Evolutionary conservation across 2,888 invertebrate species (phyloP).

Genomic region (Petrolisthes cinctipes): DNA sequence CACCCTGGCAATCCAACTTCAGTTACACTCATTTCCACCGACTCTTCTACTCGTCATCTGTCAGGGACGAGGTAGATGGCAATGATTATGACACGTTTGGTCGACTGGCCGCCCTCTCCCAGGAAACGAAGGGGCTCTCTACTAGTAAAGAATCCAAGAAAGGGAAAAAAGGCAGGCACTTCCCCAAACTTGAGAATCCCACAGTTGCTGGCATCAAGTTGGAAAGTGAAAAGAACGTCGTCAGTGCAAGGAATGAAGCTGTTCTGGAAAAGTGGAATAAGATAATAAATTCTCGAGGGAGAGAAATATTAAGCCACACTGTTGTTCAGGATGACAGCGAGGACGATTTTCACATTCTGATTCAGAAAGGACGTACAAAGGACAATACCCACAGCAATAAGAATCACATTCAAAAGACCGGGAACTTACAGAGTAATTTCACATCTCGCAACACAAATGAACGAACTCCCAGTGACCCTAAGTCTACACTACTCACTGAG

Average conservation of each 20-base stretch:
- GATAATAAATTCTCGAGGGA: neutral
- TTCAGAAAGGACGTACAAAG: neutral
- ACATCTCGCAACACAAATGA: too few relatives aligned
- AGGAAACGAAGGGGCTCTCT: neutral
- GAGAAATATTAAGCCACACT: neutral
- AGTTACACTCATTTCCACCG: neutral
- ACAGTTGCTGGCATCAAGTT: neutral
- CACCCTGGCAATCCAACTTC: neutral
- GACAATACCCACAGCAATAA: neutral
- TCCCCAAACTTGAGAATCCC: neutral
- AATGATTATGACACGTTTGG: neutral
- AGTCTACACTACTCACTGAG: too few relatives aligned
- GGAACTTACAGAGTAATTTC: neutral
- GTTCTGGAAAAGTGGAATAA: neutral
- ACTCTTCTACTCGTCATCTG: neutral
- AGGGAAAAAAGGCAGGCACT: neutral
- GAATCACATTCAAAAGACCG: neutral
- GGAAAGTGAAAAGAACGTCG: neutral
- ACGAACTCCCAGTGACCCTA: neutral
- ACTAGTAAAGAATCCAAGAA: neutral
- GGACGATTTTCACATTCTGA: neutral
- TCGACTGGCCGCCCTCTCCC: neutral
- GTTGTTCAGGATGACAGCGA: constrained; percentile 6
- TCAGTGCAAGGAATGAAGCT: neutral
- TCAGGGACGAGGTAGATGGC: neutral